Evolutionary conservation across 2,888 invertebrate species (phyloP).

Genomic region (Panopea generosa): DNA sequence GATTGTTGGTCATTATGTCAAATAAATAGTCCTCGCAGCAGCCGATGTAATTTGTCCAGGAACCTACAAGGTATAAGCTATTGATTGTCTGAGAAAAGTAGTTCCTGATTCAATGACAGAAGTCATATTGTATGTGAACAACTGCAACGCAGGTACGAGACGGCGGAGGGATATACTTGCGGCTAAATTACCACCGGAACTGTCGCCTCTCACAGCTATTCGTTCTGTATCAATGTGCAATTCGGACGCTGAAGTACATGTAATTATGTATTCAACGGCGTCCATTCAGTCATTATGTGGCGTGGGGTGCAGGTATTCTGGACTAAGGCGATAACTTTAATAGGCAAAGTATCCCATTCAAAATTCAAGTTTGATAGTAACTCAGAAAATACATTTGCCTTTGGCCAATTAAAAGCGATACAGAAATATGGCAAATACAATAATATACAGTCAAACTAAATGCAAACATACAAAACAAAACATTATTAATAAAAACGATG

Average conservation of each 20-base stretch:
- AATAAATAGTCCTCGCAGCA: constrained; percentile 29
- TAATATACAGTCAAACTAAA: too few species aligned
- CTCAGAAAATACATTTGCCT: too few species aligned
- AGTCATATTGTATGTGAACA: constrained; percentile 54
- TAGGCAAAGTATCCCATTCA: too few species aligned
- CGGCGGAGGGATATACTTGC: constrained; percentile 52
- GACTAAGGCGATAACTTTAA: constrained; percentile 65
- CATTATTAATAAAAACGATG: too few species aligned
- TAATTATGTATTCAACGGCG: constrained; percentile 72
- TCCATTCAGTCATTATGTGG: constrained; percentile 64
- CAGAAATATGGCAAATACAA: too few species aligned
- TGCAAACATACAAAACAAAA: too few species aligned
- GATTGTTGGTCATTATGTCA: constrained; percentile 43
- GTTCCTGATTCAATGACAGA: constrained; percentile 44
- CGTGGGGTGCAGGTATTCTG: constrained; percentile 62
- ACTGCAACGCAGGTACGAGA: constrained; percentile 56
- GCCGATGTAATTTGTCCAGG: constrained; percentile 56
- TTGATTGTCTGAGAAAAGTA: constrained; percentile 54
- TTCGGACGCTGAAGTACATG: constrained; percentile 61
- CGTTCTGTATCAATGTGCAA: constrained; percentile 66
- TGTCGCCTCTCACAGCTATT: constrained; percentile 73
- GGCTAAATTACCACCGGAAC: constrained; percentile 67
- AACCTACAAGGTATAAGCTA: constrained; percentile 31
- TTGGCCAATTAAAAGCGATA: too few species aligned
- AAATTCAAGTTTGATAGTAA: too few species aligned